Conservation (phyloP, 2,888 invertebrate species). For the Agrochola litura region DNA sequence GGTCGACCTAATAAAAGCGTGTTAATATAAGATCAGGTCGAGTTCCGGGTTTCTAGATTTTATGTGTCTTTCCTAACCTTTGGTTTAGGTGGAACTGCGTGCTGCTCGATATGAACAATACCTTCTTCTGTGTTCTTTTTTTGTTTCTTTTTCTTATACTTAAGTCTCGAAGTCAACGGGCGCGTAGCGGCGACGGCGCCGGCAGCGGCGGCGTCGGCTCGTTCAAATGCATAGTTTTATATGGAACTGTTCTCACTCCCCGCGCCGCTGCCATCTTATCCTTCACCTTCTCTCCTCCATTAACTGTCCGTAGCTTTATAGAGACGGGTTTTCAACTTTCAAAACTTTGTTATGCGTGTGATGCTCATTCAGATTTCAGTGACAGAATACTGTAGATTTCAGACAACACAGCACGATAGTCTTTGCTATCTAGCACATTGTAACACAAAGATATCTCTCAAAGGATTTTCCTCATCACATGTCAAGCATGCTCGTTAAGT, state of each 20-base stretch:
- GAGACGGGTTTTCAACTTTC: background rate
- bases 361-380: background rate
- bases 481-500: constrained; percentile 28
- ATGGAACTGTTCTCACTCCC: too few species aligned
- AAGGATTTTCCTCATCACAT: constrained; percentile 63
- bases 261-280: too few species aligned
- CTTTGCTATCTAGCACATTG: background rate
- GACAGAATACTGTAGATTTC: background rate
- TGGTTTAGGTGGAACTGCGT: background rate
- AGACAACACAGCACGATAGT: background rate
- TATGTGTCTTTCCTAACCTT: background rate
- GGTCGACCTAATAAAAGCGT: too few species aligned
- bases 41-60: background rate
- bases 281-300: too few species aligned
- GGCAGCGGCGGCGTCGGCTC: too few species aligned
- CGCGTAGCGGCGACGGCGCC: too few species aligned
- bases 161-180: too few species aligned
- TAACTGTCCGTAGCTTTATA: too few species aligned
- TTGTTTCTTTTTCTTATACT: background rate
- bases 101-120: background rate
- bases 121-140: background rate
- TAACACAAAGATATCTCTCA: constrained; percentile 44
- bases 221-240: too few species aligned
- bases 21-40: background rate
- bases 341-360: background rate